phyloP scores from a whole-genome alignment of 2,888 invertebrate genomes.

The Gymnosoma rotundatum region DNA sequence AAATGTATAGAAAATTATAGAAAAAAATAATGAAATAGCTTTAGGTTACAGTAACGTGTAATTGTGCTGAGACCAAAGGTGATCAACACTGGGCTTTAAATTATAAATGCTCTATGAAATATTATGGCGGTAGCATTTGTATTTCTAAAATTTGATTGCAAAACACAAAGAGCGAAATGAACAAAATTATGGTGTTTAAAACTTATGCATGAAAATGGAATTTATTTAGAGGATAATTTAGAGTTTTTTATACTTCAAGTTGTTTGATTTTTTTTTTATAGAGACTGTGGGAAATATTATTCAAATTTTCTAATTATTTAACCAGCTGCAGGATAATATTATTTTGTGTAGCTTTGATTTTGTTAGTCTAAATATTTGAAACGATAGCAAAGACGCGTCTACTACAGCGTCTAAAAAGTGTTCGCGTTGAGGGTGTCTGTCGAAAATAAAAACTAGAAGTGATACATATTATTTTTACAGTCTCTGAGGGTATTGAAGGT shows the following conservation, averaged over 20 bases:
- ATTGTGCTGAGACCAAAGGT: conserved; percentile 53
- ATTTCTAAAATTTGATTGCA: neutral
- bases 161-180: neutral
- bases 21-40: conserved; percentile 38
- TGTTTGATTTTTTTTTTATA: neutral
- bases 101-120: neutral
- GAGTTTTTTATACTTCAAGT: conserved; percentile 27
- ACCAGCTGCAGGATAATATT: conserved; percentile 29
- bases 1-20: neutral
- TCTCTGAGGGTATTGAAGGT: no score
- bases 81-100: conserved; percentile 45
- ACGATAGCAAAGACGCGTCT: no score
- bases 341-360: neutral
- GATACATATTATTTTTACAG: no score
- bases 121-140: conserved; percentile 8
- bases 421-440: no score
- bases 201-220: conserved; percentile 41
- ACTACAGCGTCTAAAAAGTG: no score
- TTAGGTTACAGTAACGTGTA: conserved; percentile 43
- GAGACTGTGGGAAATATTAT: conserved; percentile 42
- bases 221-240: conserved; percentile 41
- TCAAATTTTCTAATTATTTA: conserved; percentile 2
- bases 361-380: neutral
- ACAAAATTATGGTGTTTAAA: conserved; percentile 37
- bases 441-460: no score